phyloP scores from a whole-genome alignment of 2,888 invertebrate genomes.

The Rapana venosa region DNA sequence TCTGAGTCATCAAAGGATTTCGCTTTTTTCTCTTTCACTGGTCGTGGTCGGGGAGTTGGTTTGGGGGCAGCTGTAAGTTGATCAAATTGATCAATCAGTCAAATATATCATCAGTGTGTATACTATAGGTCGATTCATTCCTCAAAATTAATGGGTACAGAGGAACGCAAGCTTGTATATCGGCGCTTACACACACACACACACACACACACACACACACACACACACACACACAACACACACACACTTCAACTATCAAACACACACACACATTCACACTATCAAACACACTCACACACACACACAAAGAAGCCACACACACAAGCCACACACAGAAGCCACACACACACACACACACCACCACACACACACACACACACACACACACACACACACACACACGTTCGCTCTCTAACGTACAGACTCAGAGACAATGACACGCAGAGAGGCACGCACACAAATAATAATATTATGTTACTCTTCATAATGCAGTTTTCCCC shows the following conservation, averaged over 20 bases:
- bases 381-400: slow-evolving; percentile 5
- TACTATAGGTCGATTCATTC: too few relatives aligned
- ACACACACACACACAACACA: slow-evolving; percentile 5
- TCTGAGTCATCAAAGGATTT: neutral
- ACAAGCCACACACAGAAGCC: slow-evolving; percentile 21
- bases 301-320: neutral
- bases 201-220: slow-evolving; percentile 13
- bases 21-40: neutral
- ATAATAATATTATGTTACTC: too few relatives aligned
- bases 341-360: neutral
- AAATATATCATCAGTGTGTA: neutral
- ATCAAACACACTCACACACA: slow-evolving; percentile 13
- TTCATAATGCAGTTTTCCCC: too few relatives aligned
- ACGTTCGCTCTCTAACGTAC: too few relatives aligned
- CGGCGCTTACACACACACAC: too few relatives aligned
- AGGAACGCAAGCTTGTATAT: too few relatives aligned
- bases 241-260: neutral
- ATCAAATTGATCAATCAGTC: neutral
- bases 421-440: too few relatives aligned
- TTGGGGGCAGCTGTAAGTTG: neutral
- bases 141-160: too few relatives aligned
- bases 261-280: slow-evolving; percentile 7
- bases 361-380: slow-evolving; percentile 27
- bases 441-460: too few relatives aligned
- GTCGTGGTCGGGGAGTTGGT: neutral